These are phyloP conservation scores for Lepus timidus DNA, from an alignment of 2,113 vertebrate species.

Conservation along the genomic window DNA sequence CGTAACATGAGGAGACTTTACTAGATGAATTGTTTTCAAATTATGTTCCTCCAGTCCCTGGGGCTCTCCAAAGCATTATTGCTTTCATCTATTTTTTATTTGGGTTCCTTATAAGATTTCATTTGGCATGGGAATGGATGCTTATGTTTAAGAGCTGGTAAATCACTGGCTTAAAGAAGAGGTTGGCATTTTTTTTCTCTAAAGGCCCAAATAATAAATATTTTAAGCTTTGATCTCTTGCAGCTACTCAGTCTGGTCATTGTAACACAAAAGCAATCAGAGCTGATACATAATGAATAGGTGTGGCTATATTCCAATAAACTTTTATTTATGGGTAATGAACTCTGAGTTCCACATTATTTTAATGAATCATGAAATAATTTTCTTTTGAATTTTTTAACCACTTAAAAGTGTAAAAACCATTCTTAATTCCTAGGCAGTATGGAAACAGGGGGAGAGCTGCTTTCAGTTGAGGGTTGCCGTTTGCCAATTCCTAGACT, in stretches of 20 bases:
- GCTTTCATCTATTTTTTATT: not conserved
- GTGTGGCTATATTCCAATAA: not conserved
- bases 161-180: not conserved
- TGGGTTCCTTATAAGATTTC: not conserved
- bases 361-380: not conserved
- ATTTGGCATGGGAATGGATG: not conserved
- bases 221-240: not conserved
- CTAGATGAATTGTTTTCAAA: not conserved
- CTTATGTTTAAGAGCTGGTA: not conserved
- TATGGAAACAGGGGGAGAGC: not conserved
- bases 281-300: not conserved
- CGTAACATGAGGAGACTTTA: not conserved
- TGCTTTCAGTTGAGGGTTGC: not conserved
- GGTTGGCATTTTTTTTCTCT: not conserved
- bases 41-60: not conserved
- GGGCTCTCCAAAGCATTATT: not conserved
- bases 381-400: not conserved
- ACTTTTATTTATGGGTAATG: not conserved
- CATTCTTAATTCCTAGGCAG: not conserved
- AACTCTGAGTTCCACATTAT: conserved; percentile 39
- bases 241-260: not conserved
- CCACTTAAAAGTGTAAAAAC: not conserved
- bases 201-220: not conserved
- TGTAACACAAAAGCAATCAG: not conserved
- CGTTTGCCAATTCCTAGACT: not conserved